Conservation (phyloP, 2,888 invertebrate species). For the Shargacucullia verbasci region DNA sequence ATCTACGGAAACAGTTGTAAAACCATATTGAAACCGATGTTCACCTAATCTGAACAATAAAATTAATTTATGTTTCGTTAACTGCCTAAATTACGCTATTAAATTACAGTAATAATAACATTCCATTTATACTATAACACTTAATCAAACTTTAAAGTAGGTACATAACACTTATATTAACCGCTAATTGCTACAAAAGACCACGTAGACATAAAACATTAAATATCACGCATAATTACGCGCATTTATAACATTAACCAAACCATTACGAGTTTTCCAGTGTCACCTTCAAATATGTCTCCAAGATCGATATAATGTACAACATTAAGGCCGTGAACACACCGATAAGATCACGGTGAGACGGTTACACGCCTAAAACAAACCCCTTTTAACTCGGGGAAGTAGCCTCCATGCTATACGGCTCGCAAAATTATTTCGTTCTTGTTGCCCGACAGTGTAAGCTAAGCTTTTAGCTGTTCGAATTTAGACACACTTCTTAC, state of each 20-base stretch:
- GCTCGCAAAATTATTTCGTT: not conserved
- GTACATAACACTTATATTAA: conserved; percentile 46
- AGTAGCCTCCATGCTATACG: not conserved
- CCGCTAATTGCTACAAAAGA: conserved; percentile 43
- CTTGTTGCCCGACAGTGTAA: not conserved
- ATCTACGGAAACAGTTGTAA: not conserved
- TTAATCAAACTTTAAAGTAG: conserved; percentile 53
- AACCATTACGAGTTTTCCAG: conserved; percentile 29
- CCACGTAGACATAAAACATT: conserved; percentile 44
- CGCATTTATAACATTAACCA: conserved; percentile 30
- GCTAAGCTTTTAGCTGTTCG: not conserved
- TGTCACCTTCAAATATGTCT: conserved; percentile 39
- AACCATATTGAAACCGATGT: conserved; percentile 17
- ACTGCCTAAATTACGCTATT: conserved; percentile 38
- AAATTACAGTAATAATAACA: conserved; percentile 37
- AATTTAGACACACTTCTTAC: not conserved
- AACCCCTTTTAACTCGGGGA: conserved; percentile 5
- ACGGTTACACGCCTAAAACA: not conserved
- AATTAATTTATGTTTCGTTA: conserved; percentile 44
- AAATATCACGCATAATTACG: conserved; percentile 42
- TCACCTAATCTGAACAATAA: conserved; percentile 36
- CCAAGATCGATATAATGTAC: conserved; percentile 28
- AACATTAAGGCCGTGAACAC: conserved; percentile 8
- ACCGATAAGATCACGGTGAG: not conserved
- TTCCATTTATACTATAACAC: conserved; percentile 47